A percentile compares a stretch with the other conserved stretches of the same genome.
These are phyloP conservation scores for Amniataba percoides DNA, from an alignment of 2,797 vertebrate genomes.

Conservation along the genomic window DNA sequence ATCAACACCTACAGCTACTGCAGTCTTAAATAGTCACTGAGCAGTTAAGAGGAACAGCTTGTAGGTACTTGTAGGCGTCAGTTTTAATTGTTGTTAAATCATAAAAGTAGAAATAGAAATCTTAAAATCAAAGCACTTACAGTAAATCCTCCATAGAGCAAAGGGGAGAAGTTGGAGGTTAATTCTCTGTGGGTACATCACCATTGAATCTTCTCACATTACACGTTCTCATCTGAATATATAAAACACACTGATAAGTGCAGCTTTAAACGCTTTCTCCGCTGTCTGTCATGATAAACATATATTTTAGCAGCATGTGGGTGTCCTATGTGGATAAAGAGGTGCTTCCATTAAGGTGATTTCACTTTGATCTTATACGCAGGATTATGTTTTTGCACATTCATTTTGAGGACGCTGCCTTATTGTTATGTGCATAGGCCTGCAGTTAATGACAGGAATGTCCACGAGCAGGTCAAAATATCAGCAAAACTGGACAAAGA, in stretches of 20 bases:
- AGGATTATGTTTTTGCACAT: background rate
- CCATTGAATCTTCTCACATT: background rate
- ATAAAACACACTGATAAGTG: background rate
- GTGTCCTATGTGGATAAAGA: background rate
- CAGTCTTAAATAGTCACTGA: slow-evolving; percentile 8
- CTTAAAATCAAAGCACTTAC: background rate
- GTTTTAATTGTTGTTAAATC: background rate
- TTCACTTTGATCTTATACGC: too few species aligned
- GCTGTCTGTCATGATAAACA: background rate
- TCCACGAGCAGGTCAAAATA: background rate
- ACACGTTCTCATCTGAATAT: too few species aligned
- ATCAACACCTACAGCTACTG: slow-evolving; percentile 3
- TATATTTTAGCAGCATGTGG: background rate
- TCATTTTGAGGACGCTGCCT: background rate
- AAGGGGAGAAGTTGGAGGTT: background rate
- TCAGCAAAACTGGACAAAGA: background rate
- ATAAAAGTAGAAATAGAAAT: background rate
- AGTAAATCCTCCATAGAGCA: background rate
- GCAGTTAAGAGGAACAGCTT: background rate
- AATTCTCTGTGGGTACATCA: background rate
- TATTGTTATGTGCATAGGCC: background rate
- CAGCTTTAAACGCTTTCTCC: background rate
- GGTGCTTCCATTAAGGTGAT: background rate
- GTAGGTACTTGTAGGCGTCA: background rate
- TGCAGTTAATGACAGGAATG: background rate